phyloP scores from a whole-genome alignment of 2,797 vertebrate species.

The Erpetoichthys calabaricus region DNA sequence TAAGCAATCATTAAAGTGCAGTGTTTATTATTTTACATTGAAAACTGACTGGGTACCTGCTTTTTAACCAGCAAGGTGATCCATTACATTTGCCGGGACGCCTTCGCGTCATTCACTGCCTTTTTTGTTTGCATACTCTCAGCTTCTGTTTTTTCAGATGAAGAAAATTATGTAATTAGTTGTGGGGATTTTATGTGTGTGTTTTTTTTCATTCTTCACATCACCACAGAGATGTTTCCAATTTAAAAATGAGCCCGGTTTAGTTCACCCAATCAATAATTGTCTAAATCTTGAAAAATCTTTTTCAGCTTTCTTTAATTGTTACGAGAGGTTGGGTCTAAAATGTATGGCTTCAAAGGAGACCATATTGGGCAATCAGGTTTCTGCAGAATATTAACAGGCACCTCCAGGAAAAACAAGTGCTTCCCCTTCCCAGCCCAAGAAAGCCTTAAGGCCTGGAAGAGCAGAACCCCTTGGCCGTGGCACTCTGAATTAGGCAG shows the following conservation, averaged over 20 bases:
- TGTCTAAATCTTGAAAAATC: slow-evolving; percentile 51
- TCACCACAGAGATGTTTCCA: slow-evolving; percentile 66
- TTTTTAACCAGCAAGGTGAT: no score
- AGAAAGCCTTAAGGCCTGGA: slow-evolving; percentile 66
- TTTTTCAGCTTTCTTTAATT: slow-evolving; percentile 64
- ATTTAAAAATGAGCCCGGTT: slow-evolving; percentile 63
- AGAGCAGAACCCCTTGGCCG: slow-evolving; percentile 74
- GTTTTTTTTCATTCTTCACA: slow-evolving; percentile 29
- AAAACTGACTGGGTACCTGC: no score
- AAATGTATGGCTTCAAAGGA: slow-evolving; percentile 55
- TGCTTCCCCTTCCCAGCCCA: slow-evolving; percentile 75
- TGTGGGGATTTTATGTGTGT: slow-evolving; percentile 29
- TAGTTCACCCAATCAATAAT: slow-evolving; percentile 63
- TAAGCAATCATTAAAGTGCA: no score
- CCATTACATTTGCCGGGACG: slow-evolving; percentile 46
- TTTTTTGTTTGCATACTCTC: slow-evolving; percentile 64
- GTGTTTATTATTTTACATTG: no score
- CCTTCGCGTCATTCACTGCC: no score
- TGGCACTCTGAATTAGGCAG: slow-evolving; percentile 80
- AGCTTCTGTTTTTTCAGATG: slow-evolving; percentile 79
- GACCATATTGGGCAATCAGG: slow-evolving; percentile 35
- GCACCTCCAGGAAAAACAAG: slow-evolving; percentile 61
- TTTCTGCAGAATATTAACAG: slow-evolving; percentile 60
- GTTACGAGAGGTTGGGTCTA: slow-evolving; percentile 60
- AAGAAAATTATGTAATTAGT: slow-evolving; percentile 94